Conservation (phyloP, 1,140 invertebrate genomes). For the Trichoplusia ni region DNA sequence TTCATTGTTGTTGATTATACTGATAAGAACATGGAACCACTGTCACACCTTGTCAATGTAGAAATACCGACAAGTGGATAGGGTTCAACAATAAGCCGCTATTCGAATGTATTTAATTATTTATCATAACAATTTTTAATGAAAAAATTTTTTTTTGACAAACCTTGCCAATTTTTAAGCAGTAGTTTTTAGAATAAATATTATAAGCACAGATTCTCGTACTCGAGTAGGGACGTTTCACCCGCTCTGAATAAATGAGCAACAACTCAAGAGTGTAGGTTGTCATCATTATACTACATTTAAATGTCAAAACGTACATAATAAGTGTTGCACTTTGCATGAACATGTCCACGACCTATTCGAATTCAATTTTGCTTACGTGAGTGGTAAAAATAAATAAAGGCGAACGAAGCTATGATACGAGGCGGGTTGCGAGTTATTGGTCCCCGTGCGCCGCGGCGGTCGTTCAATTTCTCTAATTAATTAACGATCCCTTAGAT, state of each 20-base stretch:
- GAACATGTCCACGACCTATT: slow-evolving; percentile 52
- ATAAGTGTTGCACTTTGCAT: slow-evolving; percentile 40
- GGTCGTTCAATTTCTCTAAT: slow-evolving; percentile 81
- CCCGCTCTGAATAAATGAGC: slow-evolving; percentile 18
- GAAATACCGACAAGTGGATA: not conserved
- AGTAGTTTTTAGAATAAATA: no score
- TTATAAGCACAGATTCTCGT: slow-evolving; percentile 6
- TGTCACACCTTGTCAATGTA: slow-evolving; percentile 52
- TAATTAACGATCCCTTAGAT: slow-evolving; percentile 80
- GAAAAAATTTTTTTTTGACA: no score
- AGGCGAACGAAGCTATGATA: slow-evolving; percentile 75
- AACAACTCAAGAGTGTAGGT: slow-evolving; percentile 29
- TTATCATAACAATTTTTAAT: no score
- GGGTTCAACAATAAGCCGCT: not conserved
- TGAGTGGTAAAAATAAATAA: slow-evolving; percentile 80
- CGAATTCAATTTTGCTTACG: slow-evolving; percentile 79
- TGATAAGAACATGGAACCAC: slow-evolving; percentile 51
- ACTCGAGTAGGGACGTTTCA: slow-evolving; percentile 16
- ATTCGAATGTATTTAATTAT: not conserved
- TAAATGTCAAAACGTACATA: slow-evolving; percentile 31
- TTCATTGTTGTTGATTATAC: slow-evolving; percentile 52
- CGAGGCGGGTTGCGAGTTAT: slow-evolving; percentile 79
- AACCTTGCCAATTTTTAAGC: no score
- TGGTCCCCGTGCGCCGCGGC: slow-evolving; percentile 69
- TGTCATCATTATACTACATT: slow-evolving; percentile 29